Base-by-base conservation (phyloP, 92 coral and sea anemone species). In the Phymanthus crucifer region DNA sequence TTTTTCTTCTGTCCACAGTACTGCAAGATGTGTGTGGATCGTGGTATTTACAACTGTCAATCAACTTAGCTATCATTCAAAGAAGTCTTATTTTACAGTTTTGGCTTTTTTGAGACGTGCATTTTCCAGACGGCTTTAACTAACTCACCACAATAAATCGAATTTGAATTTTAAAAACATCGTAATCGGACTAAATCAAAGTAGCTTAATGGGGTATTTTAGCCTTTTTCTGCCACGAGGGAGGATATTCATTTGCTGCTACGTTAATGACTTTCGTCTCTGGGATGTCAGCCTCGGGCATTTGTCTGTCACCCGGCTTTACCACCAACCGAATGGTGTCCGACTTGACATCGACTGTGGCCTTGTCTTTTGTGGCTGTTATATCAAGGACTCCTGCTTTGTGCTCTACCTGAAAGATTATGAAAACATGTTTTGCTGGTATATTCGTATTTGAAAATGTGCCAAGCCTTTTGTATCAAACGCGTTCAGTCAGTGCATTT, bases 261-360 rank as follows among this genome's bases (percentile, higher is more conserved):
- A 92, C 85, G 69, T 90, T 85, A 27, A 87, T 89, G 11, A 85
- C 86, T 70, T 92, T 89, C n/a, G 89, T 85, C 18, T 92, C 94
- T 11, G 91, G 85, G 34, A 27, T 65, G 3, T 84, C 74, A 50
- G 73, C 88, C 19, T 84, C 88, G 12, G 99, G 99, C 21, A 85
- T 40, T 46, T 95, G 85, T 56, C 83, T 91, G 71, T 95, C 99
- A 50, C 99, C 99, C 5, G 99, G 99, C 54, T 91, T 91, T 10
- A 95, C 95, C 2, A 93, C 96, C 56, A 95, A 78, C 32, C 97
- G 87, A 58, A 95, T 94, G 2, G 98, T 95, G 80, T 95, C 99
- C 11, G 99, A 95, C 40, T 90, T 95, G 4, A 93, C 96, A 66
- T 89, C 97, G 1, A 95, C 98, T 32, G 91, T 89, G 4, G 99